Base-by-base conservation (phyloP, 1,140 invertebrate genomes). In the Hypothenemus hampei region DNA sequence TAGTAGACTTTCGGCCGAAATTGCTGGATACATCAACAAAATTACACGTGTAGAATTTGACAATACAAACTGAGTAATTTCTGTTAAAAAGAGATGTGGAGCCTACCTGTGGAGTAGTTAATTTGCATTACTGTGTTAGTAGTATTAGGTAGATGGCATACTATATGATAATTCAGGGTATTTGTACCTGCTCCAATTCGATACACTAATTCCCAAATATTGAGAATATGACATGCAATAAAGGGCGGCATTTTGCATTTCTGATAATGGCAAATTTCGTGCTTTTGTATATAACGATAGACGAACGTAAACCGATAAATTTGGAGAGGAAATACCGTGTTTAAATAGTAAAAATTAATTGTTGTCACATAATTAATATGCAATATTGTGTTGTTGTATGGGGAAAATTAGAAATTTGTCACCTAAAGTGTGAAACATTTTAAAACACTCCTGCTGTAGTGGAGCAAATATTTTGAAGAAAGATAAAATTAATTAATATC, bases 271-370 rank as follows among this genome's bases (percentile, higher is more conserved):
- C 47, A 49, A 49, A 49, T 49, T 49, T 49, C 39, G 39, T 20
- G 47, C 33, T 18, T 49, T 49, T 49, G 47, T 37, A 13, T 37
- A 39, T 37, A 18, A 36, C 37, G 49, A 52, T 52, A 52, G 6
- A 39, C 49, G 43, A 47, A 49, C 47, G 24, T 39, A 49, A 45
- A 44, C 48, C 40, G 24, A 26, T 13, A 23, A 16, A 55, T 59
- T 59, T 59, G 44, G 45, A 55, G 48, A 54, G 47, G 46, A 26
- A 41, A 35, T 20, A 44, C 45, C 44, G 23, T 59, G 52, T 55
- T 59, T 59, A 55, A 55, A 59, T 59, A 52, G 51, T 49, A 59
- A 44, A 43, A 45, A 45, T 59, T 55, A 51, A 55, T 59, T 59
- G 55, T 55, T 55, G 21, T 31, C 46, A 43, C 20, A 40, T 40